Conservation (phyloP, 2,888 invertebrate genomes). For the Coelopa pilipes region DNA sequence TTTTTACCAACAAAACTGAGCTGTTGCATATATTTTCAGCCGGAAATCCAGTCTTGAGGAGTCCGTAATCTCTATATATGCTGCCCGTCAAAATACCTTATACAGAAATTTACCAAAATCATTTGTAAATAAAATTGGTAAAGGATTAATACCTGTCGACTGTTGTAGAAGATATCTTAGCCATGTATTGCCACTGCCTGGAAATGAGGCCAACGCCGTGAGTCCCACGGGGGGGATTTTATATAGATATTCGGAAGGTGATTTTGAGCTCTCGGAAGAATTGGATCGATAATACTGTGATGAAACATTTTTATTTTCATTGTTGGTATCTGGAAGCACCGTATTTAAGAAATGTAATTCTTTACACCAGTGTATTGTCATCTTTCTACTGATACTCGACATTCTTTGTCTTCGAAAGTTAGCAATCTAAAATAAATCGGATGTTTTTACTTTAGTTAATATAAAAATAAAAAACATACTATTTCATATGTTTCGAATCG, state of each 20-base stretch:
- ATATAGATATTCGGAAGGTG: not conserved
- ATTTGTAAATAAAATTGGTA: not conserved
- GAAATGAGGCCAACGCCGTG: conserved; percentile 79
- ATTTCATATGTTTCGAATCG: too few species aligned
- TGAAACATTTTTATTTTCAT: conserved; percentile 32
- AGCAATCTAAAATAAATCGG: conserved; percentile 52
- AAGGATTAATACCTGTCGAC: conserved; percentile 73
- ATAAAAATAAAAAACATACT: not conserved
- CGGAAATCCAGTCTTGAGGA: conserved; percentile 82
- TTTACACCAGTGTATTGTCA: conserved; percentile 65
- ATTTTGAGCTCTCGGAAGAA: conserved; percentile 12
- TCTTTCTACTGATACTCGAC: conserved; percentile 59
- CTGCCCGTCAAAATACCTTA: conserved; percentile 81
- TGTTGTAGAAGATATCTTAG: conserved; percentile 81
- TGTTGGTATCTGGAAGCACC: conserved; percentile 52
- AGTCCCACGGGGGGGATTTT: conserved; percentile 44
- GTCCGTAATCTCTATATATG: conserved; percentile 83
- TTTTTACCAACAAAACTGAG: conserved; percentile 82
- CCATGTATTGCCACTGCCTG: conserved; percentile 90
- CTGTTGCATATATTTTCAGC: conserved; percentile 81
- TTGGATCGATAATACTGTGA: not conserved
- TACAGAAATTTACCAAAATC: conserved; percentile 42
- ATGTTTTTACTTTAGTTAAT: not conserved
- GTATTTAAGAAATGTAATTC: conserved; percentile 62
- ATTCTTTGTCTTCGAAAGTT: conserved; percentile 60